A percentile compares a stretch with the other conserved stretches of the same genome.
Conservation (phyloP, 2,888 invertebrate species). For the Vesta saturnalis region DNA sequence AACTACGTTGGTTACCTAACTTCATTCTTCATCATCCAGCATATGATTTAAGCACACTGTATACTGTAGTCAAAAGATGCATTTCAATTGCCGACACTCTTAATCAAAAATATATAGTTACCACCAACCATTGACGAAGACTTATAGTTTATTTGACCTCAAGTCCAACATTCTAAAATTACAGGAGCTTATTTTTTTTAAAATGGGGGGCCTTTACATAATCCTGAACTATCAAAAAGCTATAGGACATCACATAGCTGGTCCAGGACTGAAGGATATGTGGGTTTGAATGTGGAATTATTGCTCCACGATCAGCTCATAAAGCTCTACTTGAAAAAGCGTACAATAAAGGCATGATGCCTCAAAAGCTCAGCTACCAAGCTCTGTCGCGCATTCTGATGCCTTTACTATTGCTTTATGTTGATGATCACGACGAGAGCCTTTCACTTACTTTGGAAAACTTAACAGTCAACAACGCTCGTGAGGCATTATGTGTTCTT, state of each 20-base stretch:
- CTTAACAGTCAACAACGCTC: no score
- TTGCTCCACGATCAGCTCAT: no score
- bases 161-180: neutral
- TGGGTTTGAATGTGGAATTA: neutral
- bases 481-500: no score
- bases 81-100: no score
- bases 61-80: neutral
- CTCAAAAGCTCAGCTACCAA: no score
- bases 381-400: no score
- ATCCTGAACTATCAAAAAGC: neutral
- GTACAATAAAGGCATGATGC: no score
- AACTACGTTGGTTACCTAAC: neutral
- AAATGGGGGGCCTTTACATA: neutral
- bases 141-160: neutral
- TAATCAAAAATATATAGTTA: neutral
- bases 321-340: no score
- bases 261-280: neutral
- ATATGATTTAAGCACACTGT: neutral
- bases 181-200: neutral
- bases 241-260: neutral
- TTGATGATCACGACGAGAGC: no score
- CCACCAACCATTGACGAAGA: neutral
- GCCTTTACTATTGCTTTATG: no score
- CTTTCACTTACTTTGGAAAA: no score
- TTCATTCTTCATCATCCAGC: neutral